Conservation (phyloP, 92 coral and sea anemone species). For the Zoanthus sociatus region DNA sequence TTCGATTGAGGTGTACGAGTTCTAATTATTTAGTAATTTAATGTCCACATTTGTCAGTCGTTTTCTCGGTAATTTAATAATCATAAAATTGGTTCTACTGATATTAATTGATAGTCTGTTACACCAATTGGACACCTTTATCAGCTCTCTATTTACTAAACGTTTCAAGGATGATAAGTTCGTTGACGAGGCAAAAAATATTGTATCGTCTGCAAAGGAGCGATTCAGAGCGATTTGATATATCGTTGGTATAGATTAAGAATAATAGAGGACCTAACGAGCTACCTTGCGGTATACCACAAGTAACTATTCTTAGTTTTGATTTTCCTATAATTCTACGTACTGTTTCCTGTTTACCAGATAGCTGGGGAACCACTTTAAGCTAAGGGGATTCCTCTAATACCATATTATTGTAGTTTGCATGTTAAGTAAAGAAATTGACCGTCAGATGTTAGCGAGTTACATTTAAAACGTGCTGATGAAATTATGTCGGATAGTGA, state of each 20-base stretch:
- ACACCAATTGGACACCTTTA: conserved; percentile 30
- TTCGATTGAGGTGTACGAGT: no score
- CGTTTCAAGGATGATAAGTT: not conserved
- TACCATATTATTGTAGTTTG: no score
- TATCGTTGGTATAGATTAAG: not conserved
- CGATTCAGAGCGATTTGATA: not conserved
- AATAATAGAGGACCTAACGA: not conserved
- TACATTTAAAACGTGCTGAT: no score
- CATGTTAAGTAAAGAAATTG: no score
- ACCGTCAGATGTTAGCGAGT: no score
- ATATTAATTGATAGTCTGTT: conserved; percentile 19
- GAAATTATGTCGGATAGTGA: no score
- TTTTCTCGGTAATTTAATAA: no score
- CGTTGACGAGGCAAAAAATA: conserved; percentile 18
- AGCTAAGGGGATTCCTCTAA: no score
- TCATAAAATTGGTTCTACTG: not conserved
- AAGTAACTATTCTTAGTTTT: conserved; percentile 6
- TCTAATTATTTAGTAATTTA: no score
- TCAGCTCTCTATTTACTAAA: conserved; percentile 27
- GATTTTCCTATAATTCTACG: not conserved
- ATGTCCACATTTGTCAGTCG: no score
- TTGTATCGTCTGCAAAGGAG: conserved; percentile 34
- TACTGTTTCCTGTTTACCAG: no score
- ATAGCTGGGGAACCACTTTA: no score
- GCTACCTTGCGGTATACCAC: conserved; percentile 5